These are phyloP conservation scores for Dicranocentrus wangi DNA, from an alignment of 2,888 invertebrate genomes.

Conservation along the genomic window DNA sequence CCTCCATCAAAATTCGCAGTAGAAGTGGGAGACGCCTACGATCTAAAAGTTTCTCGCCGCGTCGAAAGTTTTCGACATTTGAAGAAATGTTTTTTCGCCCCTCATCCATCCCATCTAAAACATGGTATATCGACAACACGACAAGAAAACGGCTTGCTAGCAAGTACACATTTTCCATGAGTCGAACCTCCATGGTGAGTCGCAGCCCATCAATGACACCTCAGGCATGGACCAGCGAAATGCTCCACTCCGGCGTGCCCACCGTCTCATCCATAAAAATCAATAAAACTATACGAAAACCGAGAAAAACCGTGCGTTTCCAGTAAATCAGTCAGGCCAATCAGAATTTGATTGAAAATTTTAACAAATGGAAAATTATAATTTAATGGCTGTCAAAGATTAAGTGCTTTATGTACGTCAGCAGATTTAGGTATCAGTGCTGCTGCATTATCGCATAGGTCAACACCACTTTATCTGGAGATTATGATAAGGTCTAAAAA, in stretches of 20 bases:
- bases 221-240: background rate
- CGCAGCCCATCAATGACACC: background rate
- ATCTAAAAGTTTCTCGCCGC: no score
- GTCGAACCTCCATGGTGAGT: background rate
- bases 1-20: no score
- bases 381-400: no score
- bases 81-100: slow-evolving; percentile 34
- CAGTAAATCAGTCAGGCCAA: no score
- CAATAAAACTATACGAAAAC: slow-evolving; percentile 10
- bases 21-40: no score
- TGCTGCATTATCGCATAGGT: no score
- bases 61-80: background rate
- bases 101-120: slow-evolving; percentile 7
- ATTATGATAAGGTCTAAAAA: no score
- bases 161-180: slow-evolving; percentile 23
- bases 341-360: no score
- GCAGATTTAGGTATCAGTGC: no score
- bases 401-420: no score
- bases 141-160: slow-evolving; percentile 1
- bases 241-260: slow-evolving; percentile 2
- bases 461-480: no score
- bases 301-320: background rate
- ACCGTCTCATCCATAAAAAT: slow-evolving; percentile 7
- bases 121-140: background rate
- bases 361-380: no score